Conservation (phyloP, 2,113 vertebrate species). For the Notothenia rossii region DNA sequence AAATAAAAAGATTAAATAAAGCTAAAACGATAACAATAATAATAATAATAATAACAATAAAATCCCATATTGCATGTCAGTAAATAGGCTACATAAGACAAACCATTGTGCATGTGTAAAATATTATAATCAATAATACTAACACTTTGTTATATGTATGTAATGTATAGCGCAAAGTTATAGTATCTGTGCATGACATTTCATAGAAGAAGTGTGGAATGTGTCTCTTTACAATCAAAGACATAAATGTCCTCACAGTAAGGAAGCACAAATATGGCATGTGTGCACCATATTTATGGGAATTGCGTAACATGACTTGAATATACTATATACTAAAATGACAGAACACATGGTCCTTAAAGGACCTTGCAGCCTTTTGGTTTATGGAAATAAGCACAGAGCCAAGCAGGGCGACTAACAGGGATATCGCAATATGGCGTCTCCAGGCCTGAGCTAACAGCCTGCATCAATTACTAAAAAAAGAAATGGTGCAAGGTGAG, state of each 20-base stretch:
- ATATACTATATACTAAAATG: no score
- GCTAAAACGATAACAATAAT: no score
- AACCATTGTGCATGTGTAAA: no score
- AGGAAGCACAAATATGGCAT: neutral
- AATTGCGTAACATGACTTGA: no score
- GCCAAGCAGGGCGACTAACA: neutral
- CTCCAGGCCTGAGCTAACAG: constrained; percentile 13
- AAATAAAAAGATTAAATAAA: no score
- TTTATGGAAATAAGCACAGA: neutral
- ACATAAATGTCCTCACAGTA: neutral
- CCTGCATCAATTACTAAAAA: constrained; percentile 33
- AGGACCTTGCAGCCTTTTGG: neutral
- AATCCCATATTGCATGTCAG: no score
- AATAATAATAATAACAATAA: no score
- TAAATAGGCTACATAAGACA: no score
- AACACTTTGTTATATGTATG: no score
- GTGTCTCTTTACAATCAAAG: neutral
- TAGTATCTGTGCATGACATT: no score
- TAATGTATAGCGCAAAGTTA: no score
- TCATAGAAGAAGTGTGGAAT: neutral
- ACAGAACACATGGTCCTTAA: neutral
- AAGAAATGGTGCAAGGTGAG: neutral
- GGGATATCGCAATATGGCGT: neutral
- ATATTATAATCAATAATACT: no score
- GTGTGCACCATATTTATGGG: neutral